Percentiles rank a stretch among this genome's conserved stretches.
phyloP scores from a whole-genome alignment of 2,888 invertebrate genomes.

The Caenorhabditis sp. region DNA sequence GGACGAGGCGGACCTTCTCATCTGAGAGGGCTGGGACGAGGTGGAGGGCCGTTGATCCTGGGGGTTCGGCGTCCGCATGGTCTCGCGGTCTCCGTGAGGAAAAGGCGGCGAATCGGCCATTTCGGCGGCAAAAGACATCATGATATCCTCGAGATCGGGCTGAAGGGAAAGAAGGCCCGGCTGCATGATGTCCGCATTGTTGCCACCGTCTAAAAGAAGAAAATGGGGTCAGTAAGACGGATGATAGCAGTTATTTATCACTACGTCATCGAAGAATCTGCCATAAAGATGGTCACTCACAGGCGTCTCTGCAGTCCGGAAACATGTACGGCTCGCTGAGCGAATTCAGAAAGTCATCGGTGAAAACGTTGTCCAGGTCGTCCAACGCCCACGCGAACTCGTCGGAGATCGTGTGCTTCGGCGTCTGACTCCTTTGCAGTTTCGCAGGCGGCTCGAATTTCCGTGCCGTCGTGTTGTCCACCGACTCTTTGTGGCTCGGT shows the following conservation, averaged over 20 bases:
- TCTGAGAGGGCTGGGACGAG: slow-evolving; percentile 18
- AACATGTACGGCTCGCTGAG: slow-evolving; percentile 89
- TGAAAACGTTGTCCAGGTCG: slow-evolving; percentile 80
- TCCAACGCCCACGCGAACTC: slow-evolving; percentile 69
- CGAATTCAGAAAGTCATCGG: slow-evolving; percentile 80
- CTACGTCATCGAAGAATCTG: neutral
- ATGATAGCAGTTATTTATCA: no score
- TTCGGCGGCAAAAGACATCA: slow-evolving; percentile 59
- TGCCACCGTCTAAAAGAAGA: slow-evolving; percentile 26
- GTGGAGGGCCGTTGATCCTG: neutral
- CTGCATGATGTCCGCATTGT: slow-evolving; percentile 89
- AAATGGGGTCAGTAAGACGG: neutral
- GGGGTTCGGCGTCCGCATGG: slow-evolving; percentile 11
- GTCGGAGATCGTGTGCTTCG: slow-evolving; percentile 68
- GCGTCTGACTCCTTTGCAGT: slow-evolving; percentile 70
- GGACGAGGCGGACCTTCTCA: slow-evolving; percentile 48
- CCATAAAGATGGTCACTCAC: slow-evolving; percentile 24
- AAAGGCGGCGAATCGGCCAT: slow-evolving; percentile 47
- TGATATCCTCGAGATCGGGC: slow-evolving; percentile 83
- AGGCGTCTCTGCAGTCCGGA: slow-evolving; percentile 92
- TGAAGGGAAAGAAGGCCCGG: slow-evolving; percentile 96
- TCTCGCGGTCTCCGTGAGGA: slow-evolving; percentile 9
- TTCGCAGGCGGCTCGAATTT: slow-evolving; percentile 40
- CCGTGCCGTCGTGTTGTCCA: slow-evolving; percentile 4
- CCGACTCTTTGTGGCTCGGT: slow-evolving; percentile 13